phyloP scores from a whole-genome alignment of 2,888 invertebrate species.

The Lasius platythorax region DNA sequence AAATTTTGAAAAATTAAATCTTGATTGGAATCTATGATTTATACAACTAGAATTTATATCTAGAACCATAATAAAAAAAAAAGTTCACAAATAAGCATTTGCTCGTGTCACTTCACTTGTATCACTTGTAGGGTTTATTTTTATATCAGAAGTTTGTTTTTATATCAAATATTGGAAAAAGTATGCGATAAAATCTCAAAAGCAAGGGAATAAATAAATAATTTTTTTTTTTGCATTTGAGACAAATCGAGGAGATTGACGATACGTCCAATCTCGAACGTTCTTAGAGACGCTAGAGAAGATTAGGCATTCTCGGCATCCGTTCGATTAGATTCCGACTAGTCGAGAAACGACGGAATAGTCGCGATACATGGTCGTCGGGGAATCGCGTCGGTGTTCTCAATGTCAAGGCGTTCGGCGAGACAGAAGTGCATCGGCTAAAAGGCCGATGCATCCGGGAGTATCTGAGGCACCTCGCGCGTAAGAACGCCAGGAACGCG shows the following conservation, averaged over 20 bases:
- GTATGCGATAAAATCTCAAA: background rate
- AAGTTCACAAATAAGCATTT: background rate
- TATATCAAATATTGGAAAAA: background rate
- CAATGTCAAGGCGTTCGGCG: constrained; percentile 68
- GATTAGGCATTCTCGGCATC: constrained; percentile 63
- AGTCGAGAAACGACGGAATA: background rate
- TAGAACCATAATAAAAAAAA: background rate
- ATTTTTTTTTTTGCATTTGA: background rate
- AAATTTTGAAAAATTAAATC: background rate
- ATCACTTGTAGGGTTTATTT: background rate
- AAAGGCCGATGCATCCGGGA: constrained; percentile 18
- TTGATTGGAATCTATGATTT: background rate
- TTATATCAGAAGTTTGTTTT: background rate
- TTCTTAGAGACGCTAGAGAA: constrained; percentile 7
- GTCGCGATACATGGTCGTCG: constrained; percentile 27
- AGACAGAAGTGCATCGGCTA: constrained; percentile 53
- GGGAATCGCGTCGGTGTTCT: constrained; percentile 44
- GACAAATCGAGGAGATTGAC: background rate
- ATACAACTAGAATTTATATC: background rate
- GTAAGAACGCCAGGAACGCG: constrained; percentile 74
- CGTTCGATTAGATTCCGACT: constrained; percentile 23
- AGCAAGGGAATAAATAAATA: background rate
- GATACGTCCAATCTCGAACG: background rate
- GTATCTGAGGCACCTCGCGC: constrained; percentile 65
- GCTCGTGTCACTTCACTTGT: background rate